Conservation (phyloP, 2,797 vertebrate genomes). For the Macropus fuliginosus region DNA sequence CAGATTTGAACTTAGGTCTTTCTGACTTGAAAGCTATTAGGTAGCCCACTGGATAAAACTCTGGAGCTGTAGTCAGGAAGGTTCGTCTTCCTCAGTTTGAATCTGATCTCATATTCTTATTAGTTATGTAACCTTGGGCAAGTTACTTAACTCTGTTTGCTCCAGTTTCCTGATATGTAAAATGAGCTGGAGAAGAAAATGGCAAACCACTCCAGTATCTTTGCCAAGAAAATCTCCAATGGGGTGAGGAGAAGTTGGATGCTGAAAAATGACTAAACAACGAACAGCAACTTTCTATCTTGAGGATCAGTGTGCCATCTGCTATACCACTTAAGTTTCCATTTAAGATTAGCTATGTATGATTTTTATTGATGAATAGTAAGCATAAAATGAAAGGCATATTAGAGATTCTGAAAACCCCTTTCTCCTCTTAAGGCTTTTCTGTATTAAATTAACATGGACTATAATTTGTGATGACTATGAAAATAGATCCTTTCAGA, state of each 20-base stretch:
- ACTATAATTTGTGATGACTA: not conserved
- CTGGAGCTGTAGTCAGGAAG: not conserved
- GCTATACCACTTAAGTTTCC: not conserved
- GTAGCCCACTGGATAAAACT: not conserved
- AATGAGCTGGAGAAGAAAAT: not conserved
- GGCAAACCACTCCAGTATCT: not conserved
- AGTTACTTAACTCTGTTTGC: not conserved
- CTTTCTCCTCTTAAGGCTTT: not conserved
- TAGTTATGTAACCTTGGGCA: not conserved
- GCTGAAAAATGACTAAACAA: not conserved
- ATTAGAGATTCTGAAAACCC: not conserved
- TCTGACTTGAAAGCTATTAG: not conserved
- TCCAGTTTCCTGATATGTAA: not conserved
- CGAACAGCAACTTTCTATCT: not conserved
- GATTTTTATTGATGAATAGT: not conserved
- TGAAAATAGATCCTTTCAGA: not conserved
- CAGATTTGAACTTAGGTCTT: not conserved
- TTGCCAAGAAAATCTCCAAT: not conserved
- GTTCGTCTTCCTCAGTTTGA: not conserved
- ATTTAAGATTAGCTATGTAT: not conserved
- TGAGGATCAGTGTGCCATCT: not conserved
- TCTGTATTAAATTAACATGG: not conserved
- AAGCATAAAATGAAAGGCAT: not conserved
- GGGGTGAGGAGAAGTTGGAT: not conserved
- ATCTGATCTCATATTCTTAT: not conserved